phyloP scores from a whole-genome alignment of 2,113 vertebrate species.

The Motacilla alba region DNA sequence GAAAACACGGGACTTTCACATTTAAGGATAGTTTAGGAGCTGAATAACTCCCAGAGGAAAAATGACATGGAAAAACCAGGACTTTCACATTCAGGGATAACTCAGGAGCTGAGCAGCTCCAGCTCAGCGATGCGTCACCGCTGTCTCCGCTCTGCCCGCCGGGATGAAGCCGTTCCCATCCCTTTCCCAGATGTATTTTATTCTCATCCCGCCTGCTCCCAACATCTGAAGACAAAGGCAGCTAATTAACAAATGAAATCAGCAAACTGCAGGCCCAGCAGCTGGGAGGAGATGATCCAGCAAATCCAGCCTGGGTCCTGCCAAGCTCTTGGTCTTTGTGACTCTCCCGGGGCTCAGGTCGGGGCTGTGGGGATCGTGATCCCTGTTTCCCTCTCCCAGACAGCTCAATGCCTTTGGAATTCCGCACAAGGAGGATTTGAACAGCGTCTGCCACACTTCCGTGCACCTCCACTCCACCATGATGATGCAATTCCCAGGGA shows the following conservation, averaged over 20 bases:
- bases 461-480: background rate
- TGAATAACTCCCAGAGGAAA: background rate
- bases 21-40: background rate
- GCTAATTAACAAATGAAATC: conserved; percentile 33
- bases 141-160: background rate
- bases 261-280: background rate
- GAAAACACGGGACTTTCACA: background rate
- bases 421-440: rapidly evolving
- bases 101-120: background rate
- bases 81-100: background rate
- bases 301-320: background rate
- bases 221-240: conserved; percentile 16
- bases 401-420: background rate
- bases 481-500: rapidly evolving
- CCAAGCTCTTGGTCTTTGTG: rapidly evolving
- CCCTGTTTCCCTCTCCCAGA: rapidly evolving
- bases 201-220: background rate
- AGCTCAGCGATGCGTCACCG: background rate
- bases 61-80: rapidly evolving
- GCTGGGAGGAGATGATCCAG: background rate
- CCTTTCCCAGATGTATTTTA: conserved; percentile 19
- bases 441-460: rapidly evolving
- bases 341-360: background rate
- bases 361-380: background rate
- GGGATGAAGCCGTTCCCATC: background rate